Evolutionary conservation across 2,797 vertebrate species (phyloP).

Genomic region (Gallinago solitaria): DNA sequence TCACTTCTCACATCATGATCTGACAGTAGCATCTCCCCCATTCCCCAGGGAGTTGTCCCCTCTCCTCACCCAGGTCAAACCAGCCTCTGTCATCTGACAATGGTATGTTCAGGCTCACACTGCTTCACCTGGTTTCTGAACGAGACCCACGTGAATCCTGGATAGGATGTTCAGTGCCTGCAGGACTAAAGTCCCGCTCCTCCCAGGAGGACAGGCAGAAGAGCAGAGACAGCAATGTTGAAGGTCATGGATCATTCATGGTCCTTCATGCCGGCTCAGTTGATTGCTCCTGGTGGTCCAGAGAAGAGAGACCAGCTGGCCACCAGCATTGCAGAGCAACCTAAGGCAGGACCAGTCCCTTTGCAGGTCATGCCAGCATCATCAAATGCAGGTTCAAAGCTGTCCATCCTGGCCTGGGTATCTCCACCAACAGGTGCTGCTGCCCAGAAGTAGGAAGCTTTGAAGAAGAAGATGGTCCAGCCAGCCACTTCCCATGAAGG

Average conservation of each 20-base stretch:
- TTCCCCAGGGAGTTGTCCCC: background rate
- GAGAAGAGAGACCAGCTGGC: background rate
- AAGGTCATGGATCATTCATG: rapidly evolving
- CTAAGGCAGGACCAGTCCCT: background rate
- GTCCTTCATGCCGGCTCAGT: background rate
- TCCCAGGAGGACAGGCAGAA: background rate
- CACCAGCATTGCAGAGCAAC: background rate
- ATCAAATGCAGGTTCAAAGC: background rate
- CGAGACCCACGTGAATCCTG: background rate
- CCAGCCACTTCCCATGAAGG: background rate
- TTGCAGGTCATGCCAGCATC: background rate
- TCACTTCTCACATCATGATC: background rate
- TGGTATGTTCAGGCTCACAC: background rate
- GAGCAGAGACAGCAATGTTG: background rate
- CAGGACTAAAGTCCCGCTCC: background rate
- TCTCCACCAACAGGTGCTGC: background rate
- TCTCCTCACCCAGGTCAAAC: background rate
- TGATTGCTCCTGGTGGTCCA: background rate
- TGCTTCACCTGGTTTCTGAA: background rate
- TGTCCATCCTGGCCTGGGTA: background rate
- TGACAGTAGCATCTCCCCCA: rapidly evolving
- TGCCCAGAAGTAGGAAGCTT: background rate
- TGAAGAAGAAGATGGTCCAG: background rate
- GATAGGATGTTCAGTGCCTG: background rate
- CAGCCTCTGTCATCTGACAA: background rate